Percentiles rank a stretch among this genome's conserved stretches.
Conservation (phyloP, 2,113 vertebrate genomes). For the Tapirus terrestris region DNA sequence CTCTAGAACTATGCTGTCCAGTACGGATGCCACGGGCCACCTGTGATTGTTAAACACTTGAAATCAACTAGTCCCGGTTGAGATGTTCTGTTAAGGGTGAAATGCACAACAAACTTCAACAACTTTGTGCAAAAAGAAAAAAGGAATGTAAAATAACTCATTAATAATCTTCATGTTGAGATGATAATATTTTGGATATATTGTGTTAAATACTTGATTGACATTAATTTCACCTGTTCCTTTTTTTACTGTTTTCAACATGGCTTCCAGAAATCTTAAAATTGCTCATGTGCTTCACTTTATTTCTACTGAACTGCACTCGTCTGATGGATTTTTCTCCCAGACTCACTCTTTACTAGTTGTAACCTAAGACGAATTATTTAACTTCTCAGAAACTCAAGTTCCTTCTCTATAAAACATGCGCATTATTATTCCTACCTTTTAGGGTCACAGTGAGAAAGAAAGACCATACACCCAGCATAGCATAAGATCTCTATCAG, state of each 20-base stretch:
- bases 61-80: background rate
- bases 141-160: background rate
- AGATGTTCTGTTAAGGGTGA: background rate
- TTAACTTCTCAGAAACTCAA: background rate
- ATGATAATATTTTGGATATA: background rate
- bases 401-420: slow-evolving; percentile 11
- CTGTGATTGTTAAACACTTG: background rate
- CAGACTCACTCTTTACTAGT: background rate
- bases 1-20: background rate
- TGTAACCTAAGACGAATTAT: background rate
- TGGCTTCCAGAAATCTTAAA: background rate
- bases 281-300: background rate
- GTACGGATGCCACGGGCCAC: background rate
- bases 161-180: background rate
- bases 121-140: background rate
- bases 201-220: background rate
- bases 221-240: background rate
- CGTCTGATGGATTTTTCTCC: background rate
- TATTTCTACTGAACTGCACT: background rate
- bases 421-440: background rate
- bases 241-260: background rate
- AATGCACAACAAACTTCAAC: background rate
- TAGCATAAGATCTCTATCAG: background rate
- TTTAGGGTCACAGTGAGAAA: background rate
- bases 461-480: background rate